Conservation (phyloP, 2,113 vertebrate genomes). For the Chitala chitala region DNA sequence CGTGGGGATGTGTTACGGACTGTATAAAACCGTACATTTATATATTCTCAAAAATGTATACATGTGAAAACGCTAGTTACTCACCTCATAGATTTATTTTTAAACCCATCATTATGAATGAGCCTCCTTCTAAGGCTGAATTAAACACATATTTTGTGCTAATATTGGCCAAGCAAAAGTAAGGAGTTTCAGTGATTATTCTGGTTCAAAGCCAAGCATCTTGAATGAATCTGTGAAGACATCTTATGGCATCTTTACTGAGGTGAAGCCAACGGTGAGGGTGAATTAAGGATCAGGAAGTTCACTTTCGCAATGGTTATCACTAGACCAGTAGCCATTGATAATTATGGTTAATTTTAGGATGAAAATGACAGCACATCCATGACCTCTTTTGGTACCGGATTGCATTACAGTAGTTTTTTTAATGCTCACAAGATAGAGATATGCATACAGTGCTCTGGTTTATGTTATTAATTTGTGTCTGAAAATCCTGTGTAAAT, state of each 20-base stretch:
- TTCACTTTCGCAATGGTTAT: neutral
- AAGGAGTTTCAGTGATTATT: too few species aligned
- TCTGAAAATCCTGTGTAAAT: neutral
- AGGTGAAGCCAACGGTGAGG: neutral
- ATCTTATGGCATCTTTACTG: neutral
- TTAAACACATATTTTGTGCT: neutral
- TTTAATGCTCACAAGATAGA: neutral
- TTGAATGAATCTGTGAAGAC: too few species aligned
- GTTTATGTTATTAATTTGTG: neutral
- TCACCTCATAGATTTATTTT: neutral
- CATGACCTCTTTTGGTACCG: conserved; percentile 43
- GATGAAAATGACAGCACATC: conserved; percentile 29
- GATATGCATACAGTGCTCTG: neutral
- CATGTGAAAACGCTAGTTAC: neutral
- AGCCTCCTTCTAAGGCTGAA: neutral
- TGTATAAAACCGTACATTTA: neutral
- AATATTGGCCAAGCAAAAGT: neutral
- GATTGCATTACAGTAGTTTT: conserved; percentile 35
- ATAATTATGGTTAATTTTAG: conserved; percentile 19
- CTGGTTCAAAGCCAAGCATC: neutral
- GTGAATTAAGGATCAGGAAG: neutral
- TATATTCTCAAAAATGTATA: conserved; percentile 6
- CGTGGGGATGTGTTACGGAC: neutral
- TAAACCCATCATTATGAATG: neutral
- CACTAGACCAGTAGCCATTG: conserved; percentile 8